These are phyloP conservation scores for Sarcophaga subvicina DNA, from an alignment of 2,888 invertebrate genomes.

Conservation along the genomic window DNA sequence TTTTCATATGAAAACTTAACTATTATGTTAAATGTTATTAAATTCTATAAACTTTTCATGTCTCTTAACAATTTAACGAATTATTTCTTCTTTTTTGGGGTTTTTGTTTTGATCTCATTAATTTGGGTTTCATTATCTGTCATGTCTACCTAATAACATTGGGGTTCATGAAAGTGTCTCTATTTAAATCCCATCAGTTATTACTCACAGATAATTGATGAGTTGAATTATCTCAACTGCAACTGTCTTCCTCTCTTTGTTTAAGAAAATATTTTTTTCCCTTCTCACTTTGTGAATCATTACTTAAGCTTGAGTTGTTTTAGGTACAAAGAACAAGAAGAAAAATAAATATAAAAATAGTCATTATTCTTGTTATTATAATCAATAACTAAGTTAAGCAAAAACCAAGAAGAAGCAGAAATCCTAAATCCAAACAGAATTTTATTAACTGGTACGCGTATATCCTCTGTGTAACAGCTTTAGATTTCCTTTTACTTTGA, in stretches of 20 bases:
- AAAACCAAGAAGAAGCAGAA: not conserved
- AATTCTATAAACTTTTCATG: too few species aligned
- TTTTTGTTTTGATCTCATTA: not conserved
- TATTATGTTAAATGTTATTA: too few species aligned
- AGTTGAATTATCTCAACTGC: not conserved
- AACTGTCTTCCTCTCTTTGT: not conserved
- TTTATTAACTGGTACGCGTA: not conserved
- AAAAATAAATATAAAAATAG: not conserved
- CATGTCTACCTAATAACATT: not conserved
- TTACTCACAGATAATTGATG: conserved; percentile 7
- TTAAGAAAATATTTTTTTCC: not conserved
- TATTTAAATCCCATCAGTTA: not conserved
- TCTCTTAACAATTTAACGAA: too few species aligned
- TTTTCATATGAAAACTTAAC: too few species aligned
- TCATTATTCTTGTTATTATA: not conserved
- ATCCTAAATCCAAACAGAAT: not conserved
- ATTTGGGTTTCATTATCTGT: conserved; percentile 8
- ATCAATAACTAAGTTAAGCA: not conserved
- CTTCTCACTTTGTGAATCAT: not conserved
- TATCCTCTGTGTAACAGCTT: not conserved
- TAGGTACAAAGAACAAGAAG: not conserved
- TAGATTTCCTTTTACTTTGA: not conserved
- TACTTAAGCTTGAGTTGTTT: not conserved
- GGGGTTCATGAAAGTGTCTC: too few species aligned
- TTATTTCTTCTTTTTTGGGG: not conserved